Percentiles rank a stretch among this genome's conserved stretches.
Evolutionary conservation across 2,888 invertebrate species (phyloP).

Genomic region (Cenopis cana): DNA sequence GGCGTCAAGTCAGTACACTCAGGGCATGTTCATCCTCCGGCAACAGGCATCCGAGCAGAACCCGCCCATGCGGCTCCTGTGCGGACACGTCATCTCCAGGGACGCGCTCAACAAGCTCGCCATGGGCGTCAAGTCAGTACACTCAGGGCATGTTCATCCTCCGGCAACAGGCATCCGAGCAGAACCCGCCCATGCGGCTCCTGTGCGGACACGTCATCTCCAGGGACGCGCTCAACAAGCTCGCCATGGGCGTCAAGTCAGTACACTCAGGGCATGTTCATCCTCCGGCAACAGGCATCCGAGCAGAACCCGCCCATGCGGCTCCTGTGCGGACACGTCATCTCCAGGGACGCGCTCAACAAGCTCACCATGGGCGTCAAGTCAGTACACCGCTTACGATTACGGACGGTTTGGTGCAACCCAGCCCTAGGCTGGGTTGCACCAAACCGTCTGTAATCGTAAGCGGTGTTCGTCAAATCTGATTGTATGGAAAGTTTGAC

Average conservation of each 20-base stretch:
- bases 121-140: conserved; percentile 96
- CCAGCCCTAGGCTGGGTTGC: no score
- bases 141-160: no score
- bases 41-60: conserved; percentile 98
- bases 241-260: conserved; percentile 96
- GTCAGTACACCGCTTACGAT: no score
- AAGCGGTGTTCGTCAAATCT: no score
- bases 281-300: conserved; percentile 97
- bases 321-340: conserved; percentile 98
- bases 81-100: conserved; percentile 99
- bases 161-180: conserved; percentile 97
- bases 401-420: no score
- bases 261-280: no score
- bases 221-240: conserved; percentile 97
- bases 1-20: conserved; percentile 97
- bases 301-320: conserved; percentile 99
- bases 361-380: conserved; percentile 97
- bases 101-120: conserved; percentile 98
- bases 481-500: no score
- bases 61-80: conserved; percentile 98
- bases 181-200: conserved; percentile 98
- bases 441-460: no score
- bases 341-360: conserved; percentile 97
- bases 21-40: conserved; percentile 96
- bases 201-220: conserved; percentile 99